Base-by-base conservation (phyloP, 2,888 invertebrate species). In the Xestia sexstrigata region DNA sequence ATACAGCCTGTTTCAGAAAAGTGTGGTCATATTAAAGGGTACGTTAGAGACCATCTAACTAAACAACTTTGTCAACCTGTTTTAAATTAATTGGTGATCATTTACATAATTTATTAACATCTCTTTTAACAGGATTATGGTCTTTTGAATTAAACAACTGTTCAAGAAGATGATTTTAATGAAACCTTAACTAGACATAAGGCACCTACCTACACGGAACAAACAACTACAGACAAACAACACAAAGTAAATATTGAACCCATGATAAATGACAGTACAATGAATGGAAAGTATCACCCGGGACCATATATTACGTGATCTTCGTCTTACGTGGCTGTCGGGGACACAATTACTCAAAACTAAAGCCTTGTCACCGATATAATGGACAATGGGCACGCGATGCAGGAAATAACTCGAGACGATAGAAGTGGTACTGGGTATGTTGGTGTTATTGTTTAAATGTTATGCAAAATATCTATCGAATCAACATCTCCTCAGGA, bases 351-450 rank as follows among this genome's bases (percentile, higher is more conserved):
- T 92, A 93, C 93, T 93, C 93, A 93, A 92, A 92, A 90, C 90
- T 88, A 90, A 90, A 91, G 92, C 92, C 89, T 88, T 90, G 93
- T 92, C 92, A 92, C 92, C 91, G 87, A 93, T 92, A 91, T 90
- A 88, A 91, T 88, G 92, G 91, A 93, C 93, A 92, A 91, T 90
- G 90, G 90, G 86, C 92, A 92, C 89, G 92, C 90, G 88, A 91
- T 88, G 81, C 85, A 89, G 88, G 89, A 89, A 90, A 88, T 88
- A 89, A 84, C 78, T 78, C 84, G 81, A 85, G 89, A 89, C 85
- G 77, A 20, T 23, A 67, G 75, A 55, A 82, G 55, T 67, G 78
- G 15, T 71, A 62, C 70, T 81, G 75, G 80, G 70, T 72, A 77
- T 65, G 76, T 72, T 74, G 65, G 45, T 23, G 47, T 66, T 65